These are phyloP conservation scores for Myotis brandtii DNA, from an alignment of 2,113 vertebrate genomes.

Conservation along the genomic window DNA sequence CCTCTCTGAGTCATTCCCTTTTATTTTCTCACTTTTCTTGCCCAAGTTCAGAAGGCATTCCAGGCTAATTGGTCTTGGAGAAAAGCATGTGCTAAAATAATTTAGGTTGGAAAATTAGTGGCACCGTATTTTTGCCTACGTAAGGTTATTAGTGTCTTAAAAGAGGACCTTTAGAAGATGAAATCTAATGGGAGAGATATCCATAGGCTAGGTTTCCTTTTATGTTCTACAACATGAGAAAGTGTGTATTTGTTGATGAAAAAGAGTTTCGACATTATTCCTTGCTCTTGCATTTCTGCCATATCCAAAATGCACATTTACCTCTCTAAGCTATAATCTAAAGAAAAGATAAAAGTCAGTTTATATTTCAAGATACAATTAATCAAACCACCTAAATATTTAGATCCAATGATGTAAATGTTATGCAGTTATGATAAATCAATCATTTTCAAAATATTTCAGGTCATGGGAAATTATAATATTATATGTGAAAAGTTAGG, in stretches of 20 bases:
- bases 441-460: background rate
- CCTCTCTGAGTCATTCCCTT: background rate
- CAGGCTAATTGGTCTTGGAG: background rate
- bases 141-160: background rate
- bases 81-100: background rate
- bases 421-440: background rate
- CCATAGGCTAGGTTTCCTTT: background rate
- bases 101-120: background rate
- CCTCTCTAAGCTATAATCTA: background rate
- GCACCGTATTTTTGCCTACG: background rate
- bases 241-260: background rate
- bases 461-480: background rate
- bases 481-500: background rate
- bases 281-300: background rate
- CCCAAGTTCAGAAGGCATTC: background rate
- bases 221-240: background rate
- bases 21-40: background rate
- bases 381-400: background rate
- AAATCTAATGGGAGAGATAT: background rate
- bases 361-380: background rate
- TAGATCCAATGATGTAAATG: background rate
- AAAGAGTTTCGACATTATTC: background rate
- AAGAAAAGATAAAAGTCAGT: background rate
- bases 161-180: background rate
- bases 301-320: background rate